Base-by-base conservation (phyloP, 2,888 invertebrate species). In the Microctonus brassicae region DNA sequence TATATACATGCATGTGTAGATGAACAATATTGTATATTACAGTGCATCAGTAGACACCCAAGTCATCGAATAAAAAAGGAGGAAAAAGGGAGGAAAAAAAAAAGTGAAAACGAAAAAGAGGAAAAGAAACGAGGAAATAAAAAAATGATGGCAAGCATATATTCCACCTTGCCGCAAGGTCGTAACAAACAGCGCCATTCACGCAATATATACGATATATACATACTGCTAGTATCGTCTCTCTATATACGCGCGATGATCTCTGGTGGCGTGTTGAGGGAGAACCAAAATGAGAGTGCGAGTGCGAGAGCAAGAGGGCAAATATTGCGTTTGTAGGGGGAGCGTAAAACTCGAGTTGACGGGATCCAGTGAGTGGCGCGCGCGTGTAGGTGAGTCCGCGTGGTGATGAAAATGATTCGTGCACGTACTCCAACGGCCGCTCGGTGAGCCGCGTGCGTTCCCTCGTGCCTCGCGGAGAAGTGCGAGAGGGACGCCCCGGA, bases 111-210 rank as follows among this genome's bases (percentile, higher is more conserved):
- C 57, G 53, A 42, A 55, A 55, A 26, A 65, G 66, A 33, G 55
- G 26, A 29, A n/a, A 47, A 17, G 17, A 63, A 11, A 63, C 24
- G 52, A 57, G 55, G 33, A 39, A 34, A 68, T 70, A 52, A 66
- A 57, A 66, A 26, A 9, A n/a, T 47, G 7, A n/a, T n/a, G 66
- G 52, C 55, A 24, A 22, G 53, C 33, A 61, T 34, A 68, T 58
- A 61, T 73, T 69, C 63, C 69, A 69, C 73, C 73, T 67, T 70
- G 72, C 64, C 72, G 71, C 77, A 77, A 77, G 77, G 77, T 77
- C 77, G 75, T 70, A 77, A 74, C 67, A 63, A 67, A 67, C 76
- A 73, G 74, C 74, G 73, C 76, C 76, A 77, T 77, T 76, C 77
- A 76, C 76, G 75, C 75, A 76, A 74, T 70, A 74, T n/a, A 72